Conservation (phyloP, 2,113 vertebrate species). For the Phalacrocorax pelagicus region DNA sequence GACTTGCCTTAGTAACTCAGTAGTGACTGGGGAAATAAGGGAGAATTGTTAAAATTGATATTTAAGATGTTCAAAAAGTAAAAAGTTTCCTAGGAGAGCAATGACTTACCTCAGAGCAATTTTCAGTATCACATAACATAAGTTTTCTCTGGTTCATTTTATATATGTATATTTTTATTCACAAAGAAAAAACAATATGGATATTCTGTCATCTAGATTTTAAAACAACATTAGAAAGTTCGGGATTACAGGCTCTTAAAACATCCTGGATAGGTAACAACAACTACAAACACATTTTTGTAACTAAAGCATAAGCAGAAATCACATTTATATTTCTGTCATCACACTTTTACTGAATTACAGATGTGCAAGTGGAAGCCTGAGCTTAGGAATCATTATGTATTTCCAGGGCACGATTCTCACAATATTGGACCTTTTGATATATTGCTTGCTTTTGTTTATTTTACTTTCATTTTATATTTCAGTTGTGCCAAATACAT, state of each 20-base stretch:
- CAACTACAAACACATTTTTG: neutral
- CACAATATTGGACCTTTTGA: neutral
- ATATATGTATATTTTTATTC: neutral
- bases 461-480: neutral
- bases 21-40: neutral
- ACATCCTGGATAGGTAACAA: neutral
- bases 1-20: neutral
- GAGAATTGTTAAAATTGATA: neutral
- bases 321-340: neutral
- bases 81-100: neutral
- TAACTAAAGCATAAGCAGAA: neutral
- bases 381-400: neutral
- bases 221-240: neutral
- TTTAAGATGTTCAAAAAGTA: neutral
- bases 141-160: neutral
- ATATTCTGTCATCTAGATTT: neutral
- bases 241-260: neutral
- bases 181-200: neutral
- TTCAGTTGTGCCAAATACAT: neutral
- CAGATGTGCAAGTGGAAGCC: neutral
- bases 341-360: neutral
- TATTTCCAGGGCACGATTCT: neutral
- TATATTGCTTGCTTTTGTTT: neutral
- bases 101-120: neutral
- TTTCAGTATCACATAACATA: neutral